These are phyloP conservation scores for Mus caroli DNA, from an alignment of 2,797 vertebrate species.

Conservation along the genomic window DNA sequence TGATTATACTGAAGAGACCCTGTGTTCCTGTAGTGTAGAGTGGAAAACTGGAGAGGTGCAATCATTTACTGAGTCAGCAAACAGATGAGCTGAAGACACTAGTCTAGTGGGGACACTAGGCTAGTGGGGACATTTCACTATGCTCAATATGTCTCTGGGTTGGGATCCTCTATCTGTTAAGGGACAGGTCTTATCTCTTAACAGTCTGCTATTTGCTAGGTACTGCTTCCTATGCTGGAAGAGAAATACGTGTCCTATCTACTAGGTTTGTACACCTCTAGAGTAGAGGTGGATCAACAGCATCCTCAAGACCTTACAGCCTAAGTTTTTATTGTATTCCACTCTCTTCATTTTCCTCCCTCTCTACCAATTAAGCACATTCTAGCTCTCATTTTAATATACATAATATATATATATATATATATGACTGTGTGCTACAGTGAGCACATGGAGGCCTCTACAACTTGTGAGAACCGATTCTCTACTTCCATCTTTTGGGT, in stretches of 20 bases:
- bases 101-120: not conserved
- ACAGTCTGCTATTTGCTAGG: not conserved
- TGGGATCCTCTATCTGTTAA: not conserved
- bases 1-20: constrained; percentile 59
- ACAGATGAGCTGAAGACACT: not conserved
- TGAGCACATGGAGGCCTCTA: not conserved
- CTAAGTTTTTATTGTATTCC: constrained; percentile 18
- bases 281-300: not conserved
- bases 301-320: not conserved
- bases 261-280: not conserved
- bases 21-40: not conserved
- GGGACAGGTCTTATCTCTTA: not conserved
- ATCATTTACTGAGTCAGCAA: not conserved
- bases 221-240: not conserved
- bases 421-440: not conserved
- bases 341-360: not conserved
- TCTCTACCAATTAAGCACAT: not conserved
- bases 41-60: not conserved
- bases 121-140: not conserved
- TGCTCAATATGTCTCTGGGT: not conserved
- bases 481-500: not conserved
- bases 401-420: not conserved
- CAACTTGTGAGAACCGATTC: not conserved
- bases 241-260: constrained; percentile 6
- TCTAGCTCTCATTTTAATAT: not conserved